These are phyloP conservation scores for Manis crassicaudata DNA, from an alignment of 2,797 vertebrate genomes.

Conservation along the genomic window DNA sequence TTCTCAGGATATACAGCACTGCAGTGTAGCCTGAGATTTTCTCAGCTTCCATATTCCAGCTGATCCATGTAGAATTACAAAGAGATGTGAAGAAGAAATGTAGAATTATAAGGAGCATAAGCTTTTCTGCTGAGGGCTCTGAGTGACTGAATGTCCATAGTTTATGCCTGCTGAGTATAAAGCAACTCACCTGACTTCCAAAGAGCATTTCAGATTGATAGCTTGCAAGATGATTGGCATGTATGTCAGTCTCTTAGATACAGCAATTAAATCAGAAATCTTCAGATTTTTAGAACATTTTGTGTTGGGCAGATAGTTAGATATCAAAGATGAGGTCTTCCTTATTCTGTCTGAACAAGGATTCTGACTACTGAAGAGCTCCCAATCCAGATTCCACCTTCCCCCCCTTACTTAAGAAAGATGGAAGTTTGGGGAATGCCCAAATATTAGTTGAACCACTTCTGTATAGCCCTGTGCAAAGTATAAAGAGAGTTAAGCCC, in stretches of 20 bases:
- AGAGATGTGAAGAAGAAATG: background rate
- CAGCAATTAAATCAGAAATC: constrained; percentile 45
- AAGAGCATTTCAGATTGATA: constrained; percentile 63
- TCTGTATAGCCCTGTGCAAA: background rate
- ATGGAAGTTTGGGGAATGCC: background rate
- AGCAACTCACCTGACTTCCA: constrained; percentile 38
- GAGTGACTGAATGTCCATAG: background rate
- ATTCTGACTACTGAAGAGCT: background rate
- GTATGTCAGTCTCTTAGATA: constrained; percentile 11
- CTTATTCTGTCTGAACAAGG: constrained; percentile 55
- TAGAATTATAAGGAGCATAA: constrained; percentile 13
- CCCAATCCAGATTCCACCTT: background rate
- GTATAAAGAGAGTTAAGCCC: background rate
- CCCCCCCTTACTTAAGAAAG: background rate
- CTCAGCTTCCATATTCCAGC: background rate
- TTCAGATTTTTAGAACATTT: constrained; percentile 40
- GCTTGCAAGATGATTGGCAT: background rate
- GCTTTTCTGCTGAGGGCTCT: background rate
- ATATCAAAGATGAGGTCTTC: constrained; percentile 48
- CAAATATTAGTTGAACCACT: background rate
- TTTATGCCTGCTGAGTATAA: background rate
- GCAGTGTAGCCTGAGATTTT: background rate
- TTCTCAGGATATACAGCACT: background rate
- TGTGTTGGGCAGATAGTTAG: background rate
- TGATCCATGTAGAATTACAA: constrained; percentile 28